Conservation (phyloP, 2,113 vertebrate genomes). For the Antechinus flavipes region DNA sequence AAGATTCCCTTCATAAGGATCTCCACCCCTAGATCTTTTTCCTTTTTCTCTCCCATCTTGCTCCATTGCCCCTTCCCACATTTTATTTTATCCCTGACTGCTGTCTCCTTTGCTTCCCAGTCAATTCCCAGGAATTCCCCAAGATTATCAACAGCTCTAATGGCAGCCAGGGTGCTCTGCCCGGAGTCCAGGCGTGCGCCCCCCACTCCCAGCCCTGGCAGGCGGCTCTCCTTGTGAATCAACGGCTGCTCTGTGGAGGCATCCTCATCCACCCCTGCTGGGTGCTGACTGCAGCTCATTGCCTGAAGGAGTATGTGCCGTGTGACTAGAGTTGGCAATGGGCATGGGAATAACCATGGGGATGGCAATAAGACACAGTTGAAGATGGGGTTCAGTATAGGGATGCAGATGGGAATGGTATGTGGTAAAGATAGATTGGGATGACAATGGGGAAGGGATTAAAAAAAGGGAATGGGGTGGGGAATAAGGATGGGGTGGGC, state of each 20-base stretch:
- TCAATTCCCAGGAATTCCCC: conserved; percentile 58
- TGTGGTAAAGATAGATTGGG: background rate
- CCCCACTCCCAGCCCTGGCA: conserved; percentile 82
- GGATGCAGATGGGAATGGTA: background rate
- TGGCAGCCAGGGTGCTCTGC: conserved; percentile 55
- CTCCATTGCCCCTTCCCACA: background rate
- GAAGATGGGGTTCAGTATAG: no score
- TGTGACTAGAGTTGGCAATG: background rate
- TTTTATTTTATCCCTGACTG: background rate
- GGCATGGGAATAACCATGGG: background rate
- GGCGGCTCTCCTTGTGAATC: conserved; percentile 70
- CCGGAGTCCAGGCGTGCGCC: conserved; percentile 64
- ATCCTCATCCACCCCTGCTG: conserved; percentile 82
- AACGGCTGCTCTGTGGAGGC: conserved; percentile 74
- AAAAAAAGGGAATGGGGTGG: background rate
- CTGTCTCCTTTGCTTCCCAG: conserved; percentile 27
- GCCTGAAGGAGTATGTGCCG: conserved; percentile 84
- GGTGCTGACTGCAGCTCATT: conserved; percentile 82
- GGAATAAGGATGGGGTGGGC: no score
- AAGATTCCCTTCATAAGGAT: background rate
- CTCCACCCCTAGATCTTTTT: background rate
- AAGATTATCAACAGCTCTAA: conserved; percentile 72
- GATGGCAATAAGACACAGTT: background rate
- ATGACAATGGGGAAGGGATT: background rate
- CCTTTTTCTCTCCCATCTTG: background rate